phyloP scores from a whole-genome alignment of 2,888 invertebrate genomes.

The Melinaea menophilus region DNA sequence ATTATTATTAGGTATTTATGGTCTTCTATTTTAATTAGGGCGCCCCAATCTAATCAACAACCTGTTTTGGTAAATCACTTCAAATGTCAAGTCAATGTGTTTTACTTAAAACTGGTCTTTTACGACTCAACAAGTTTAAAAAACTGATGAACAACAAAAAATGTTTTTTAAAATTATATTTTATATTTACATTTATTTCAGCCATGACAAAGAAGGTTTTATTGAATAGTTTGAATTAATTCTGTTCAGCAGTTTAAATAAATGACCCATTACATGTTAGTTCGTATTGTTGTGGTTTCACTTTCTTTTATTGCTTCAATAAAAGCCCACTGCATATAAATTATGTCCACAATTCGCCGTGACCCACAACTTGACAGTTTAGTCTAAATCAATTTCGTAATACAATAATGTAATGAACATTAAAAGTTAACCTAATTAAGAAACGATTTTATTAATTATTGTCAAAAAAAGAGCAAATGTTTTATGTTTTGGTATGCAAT shows the following conservation, averaged over 20 bases:
- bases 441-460: no score
- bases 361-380: background rate
- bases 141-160: no score
- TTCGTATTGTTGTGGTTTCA: constrained; percentile 41
- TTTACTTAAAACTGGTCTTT: background rate
- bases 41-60: background rate
- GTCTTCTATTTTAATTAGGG: background rate
- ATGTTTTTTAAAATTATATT: no score
- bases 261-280: constrained; percentile 4
- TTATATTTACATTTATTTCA: no score
- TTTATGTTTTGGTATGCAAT: no score
- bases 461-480: no score
- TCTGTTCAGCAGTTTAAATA: background rate
- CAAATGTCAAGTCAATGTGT: background rate
- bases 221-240: no score
- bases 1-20: background rate
- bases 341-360: constrained; percentile 13
- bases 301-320: constrained; percentile 56
- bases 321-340: constrained; percentile 49
- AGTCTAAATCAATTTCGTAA: no score
- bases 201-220: no score
- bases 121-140: background rate
- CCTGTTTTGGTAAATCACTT: constrained; percentile 3
- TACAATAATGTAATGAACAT: no score
- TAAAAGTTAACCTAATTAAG: no score